Base-by-base conservation (phyloP, 2,113 vertebrate species). In the Synchiropus splendidus region DNA sequence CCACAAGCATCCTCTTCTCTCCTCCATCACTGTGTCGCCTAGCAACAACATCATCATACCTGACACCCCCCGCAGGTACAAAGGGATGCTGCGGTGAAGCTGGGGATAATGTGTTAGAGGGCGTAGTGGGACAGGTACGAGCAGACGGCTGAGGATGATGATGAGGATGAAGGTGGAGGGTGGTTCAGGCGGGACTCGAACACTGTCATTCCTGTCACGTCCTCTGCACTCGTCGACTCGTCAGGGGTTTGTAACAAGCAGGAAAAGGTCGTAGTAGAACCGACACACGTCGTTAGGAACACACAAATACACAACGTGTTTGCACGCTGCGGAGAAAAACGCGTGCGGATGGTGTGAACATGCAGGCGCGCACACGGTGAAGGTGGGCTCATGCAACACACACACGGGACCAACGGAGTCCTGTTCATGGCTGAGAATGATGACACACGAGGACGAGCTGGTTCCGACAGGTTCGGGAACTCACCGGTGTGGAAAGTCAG, bases 401-500 rank as follows among this genome's bases (percentile, higher is more conserved):
- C 34, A 35, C 34, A n/a, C n/a, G n/a, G n/a, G n/a, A n/a, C n/a
- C n/a, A n/a, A n/a, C n/a, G n/a, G n/a, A n/a, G n/a, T n/a, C n/a
- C n/a, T n/a, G n/a, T n/a, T 13, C 34, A n/a, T 39, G 38, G 30
- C 31, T 38, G 14, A 12, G 17, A 53, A 36, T 40, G 15, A 21
- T 13, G 34, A n/a, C 10, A 14, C n/a, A n/a, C n/a, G 9, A 12
- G 18, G 21, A 17, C 42, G 35, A 5, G 32, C 12, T 9, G 30
- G 10, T 12, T 31, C 4, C 4, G 4, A 8, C 8, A 8, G 21
- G 21, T 27, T 27, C 21, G 21, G 21, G 21, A 8, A 27, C 78
- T 77, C 79, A 85, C 82, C 83, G 61, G 70, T 71, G 67, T 79
- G 81, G 50, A 78, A 79, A 78, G 60, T 81, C 70, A 83, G 54